Evolutionary conservation across 2,113 vertebrate genomes (phyloP).

Genomic region (Blennius ocellaris): DNA sequence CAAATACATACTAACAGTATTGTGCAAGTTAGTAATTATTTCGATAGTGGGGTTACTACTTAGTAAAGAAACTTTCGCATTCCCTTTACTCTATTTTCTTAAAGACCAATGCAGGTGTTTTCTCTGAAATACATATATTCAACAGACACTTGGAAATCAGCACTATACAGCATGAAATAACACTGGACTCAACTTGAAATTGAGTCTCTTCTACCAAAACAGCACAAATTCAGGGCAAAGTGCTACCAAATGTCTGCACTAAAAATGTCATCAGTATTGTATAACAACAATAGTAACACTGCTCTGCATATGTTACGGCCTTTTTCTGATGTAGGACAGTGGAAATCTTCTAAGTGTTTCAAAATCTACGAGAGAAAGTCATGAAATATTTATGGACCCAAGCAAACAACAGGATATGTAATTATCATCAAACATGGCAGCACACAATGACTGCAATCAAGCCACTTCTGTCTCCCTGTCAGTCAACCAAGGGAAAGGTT

Average conservation of each 20-base stretch:
- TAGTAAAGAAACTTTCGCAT: no score
- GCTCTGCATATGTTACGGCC: background rate
- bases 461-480: constrained; percentile 65
- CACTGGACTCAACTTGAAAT: background rate
- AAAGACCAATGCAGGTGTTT: background rate
- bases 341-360: constrained; percentile 26
- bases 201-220: background rate
- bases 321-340: constrained; percentile 16
- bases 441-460: constrained; percentile 83
- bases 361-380: constrained; percentile 41
- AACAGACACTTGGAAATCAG: background rate
- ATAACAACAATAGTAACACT: constrained; percentile 10
- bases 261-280: constrained; percentile 19
- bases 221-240: background rate
- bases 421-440: constrained; percentile 82
- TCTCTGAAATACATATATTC: background rate
- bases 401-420: constrained; percentile 78
- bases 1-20: no score
- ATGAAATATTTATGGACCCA: constrained; percentile 72
- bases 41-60: no score
- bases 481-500: constrained; percentile 70
- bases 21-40: no score
- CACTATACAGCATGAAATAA: background rate
- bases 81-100: background rate
- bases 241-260: background rate